These are phyloP conservation scores for Darevskia mixta DNA, from an alignment of 2,797 vertebrate genomes.

Conservation along the genomic window DNA sequence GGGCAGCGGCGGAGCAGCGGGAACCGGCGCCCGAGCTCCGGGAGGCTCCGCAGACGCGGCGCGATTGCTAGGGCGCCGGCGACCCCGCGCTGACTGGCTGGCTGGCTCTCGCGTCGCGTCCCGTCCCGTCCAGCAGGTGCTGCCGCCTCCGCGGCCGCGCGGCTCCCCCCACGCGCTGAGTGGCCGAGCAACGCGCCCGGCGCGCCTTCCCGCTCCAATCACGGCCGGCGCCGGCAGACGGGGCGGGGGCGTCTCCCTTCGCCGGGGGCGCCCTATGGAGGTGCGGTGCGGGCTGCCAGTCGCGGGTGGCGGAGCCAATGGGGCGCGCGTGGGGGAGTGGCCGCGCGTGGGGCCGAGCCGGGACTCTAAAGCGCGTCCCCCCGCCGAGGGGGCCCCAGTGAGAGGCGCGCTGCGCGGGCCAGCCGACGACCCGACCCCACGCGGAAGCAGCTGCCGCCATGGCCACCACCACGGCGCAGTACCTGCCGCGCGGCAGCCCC, in stretches of 20 bases:
- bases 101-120: neutral
- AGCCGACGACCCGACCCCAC: slow-evolving; percentile 31
- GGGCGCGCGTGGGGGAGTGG: slow-evolving; percentile 87
- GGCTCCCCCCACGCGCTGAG: slow-evolving; percentile 33
- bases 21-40: neutral
- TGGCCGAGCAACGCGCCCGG: slow-evolving; percentile 83
- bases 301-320: slow-evolving; percentile 85
- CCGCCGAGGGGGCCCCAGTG: slow-evolving; percentile 86
- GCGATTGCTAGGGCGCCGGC: neutral
- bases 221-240: slow-evolving; percentile 55
- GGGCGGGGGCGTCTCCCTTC: slow-evolving; percentile 40
- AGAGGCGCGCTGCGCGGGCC: slow-evolving; percentile 65
- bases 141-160: neutral
- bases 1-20: neutral
- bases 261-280: slow-evolving; percentile 68
- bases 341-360: slow-evolving; percentile 82
- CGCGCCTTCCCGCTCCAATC: slow-evolving; percentile 49
- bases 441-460: neutral
- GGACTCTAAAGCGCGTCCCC: slow-evolving; percentile 92
- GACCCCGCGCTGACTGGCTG: too few relatives aligned
- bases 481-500: slow-evolving; percentile 87
- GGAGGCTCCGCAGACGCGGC: too few relatives aligned
- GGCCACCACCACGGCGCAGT: slow-evolving; percentile 53
- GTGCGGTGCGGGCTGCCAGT: slow-evolving; percentile 65
- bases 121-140: neutral